A percentile compares a stretch with the other conserved stretches of the same genome.
Conservation (phyloP, 2,113 vertebrate genomes). For the Pseudolaguvia tuberculata region DNA sequence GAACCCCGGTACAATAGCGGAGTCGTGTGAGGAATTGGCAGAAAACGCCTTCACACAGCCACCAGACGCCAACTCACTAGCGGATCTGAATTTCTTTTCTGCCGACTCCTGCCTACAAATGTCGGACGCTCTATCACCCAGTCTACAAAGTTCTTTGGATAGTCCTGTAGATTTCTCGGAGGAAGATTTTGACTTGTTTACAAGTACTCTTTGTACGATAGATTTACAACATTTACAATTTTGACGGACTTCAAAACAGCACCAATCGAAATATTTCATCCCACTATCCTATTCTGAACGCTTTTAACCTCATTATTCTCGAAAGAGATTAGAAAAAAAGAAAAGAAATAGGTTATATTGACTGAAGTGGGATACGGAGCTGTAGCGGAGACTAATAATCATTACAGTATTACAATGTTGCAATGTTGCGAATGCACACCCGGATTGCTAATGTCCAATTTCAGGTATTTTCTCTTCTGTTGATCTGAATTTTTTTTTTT, state of each 20-base stretch:
- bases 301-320: conserved; percentile 63
- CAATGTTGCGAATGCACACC: conserved; percentile 49
- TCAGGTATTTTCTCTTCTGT: conserved; percentile 66
- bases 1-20: conserved; percentile 53
- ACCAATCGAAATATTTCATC: conserved; percentile 43
- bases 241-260: conserved; percentile 53
- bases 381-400: conserved; percentile 31
- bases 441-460: conserved; percentile 59
- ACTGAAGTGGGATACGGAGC: conserved; percentile 35
- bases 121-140: conserved; percentile 69
- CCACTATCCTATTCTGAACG: conserved; percentile 38
- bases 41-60: conserved; percentile 64
- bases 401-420: conserved; percentile 48
- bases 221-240: conserved; percentile 83
- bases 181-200: conserved; percentile 90
- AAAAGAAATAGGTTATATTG: conserved; percentile 41
- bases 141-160: conserved; percentile 71
- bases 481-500: conserved; percentile 34
- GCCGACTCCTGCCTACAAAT: conserved; percentile 75
- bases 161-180: conserved; percentile 86
- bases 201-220: conserved; percentile 86
- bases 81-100: conserved; percentile 78
- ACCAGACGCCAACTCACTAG: conserved; percentile 67
- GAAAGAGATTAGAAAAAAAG: conserved; percentile 43
- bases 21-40: conserved; percentile 38